Evolutionary conservation across 1,140 invertebrate genomes (phyloP).

Genomic region (Magallana angulata): DNA sequence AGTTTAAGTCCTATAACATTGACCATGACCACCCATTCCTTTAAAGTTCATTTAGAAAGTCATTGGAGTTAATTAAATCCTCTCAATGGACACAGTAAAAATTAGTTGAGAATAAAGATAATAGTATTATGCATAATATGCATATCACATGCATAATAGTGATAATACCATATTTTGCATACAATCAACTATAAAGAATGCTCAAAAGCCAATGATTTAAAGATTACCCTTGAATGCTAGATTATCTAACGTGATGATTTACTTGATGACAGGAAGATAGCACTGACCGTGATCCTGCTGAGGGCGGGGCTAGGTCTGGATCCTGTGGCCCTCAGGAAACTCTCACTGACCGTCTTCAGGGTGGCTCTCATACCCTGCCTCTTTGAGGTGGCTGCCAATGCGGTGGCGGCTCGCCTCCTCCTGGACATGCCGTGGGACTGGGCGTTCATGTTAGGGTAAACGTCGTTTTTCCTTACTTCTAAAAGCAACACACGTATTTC

Average conservation of each 20-base stretch:
- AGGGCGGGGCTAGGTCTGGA: slow-evolving; percentile 96
- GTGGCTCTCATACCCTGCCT: slow-evolving; percentile 92
- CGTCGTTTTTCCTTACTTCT: background rate
- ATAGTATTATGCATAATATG: too few species aligned
- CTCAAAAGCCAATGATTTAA: background rate
- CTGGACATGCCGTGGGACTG: slow-evolving; percentile 92
- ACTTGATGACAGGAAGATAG: slow-evolving; percentile 88
- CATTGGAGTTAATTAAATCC: too few species aligned
- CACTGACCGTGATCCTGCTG: slow-evolving; percentile 93
- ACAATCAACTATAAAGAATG: background rate
- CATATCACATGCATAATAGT: too few species aligned
- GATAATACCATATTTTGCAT: too few species aligned
- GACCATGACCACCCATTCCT: too few species aligned
- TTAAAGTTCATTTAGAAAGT: too few species aligned
- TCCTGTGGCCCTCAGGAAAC: slow-evolving; percentile 88
- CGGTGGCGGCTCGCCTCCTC: slow-evolving; percentile 86
- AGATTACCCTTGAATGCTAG: background rate
- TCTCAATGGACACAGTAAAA: too few species aligned
- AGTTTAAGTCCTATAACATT: too few species aligned
- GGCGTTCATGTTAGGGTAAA: slow-evolving; percentile 86
- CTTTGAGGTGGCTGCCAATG: slow-evolving; percentile 87
- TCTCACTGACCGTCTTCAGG: slow-evolving; percentile 85
- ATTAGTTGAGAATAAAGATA: too few species aligned
- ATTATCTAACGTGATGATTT: background rate
- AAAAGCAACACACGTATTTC: too few species aligned